Evolutionary conservation across 2,888 invertebrate genomes (phyloP).

Genomic region (Heteromyza rotundicornis): DNA sequence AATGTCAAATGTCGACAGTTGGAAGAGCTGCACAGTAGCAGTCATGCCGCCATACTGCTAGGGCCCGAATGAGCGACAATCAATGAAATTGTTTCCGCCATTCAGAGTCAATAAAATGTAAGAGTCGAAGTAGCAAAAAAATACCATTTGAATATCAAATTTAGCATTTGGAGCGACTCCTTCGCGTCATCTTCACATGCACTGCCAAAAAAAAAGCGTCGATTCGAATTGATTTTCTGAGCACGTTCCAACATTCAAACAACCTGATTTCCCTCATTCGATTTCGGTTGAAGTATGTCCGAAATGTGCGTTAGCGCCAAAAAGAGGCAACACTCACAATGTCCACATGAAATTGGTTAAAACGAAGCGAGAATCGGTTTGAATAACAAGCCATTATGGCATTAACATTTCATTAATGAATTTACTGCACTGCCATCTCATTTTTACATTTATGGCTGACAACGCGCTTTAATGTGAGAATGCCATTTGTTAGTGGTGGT

Average conservation of each 20-base stretch:
- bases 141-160: neutral
- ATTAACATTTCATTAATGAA: neutral
- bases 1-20: slow-evolving; percentile 40
- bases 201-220: too few species aligned
- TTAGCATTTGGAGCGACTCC: too few species aligned
- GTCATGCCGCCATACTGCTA: neutral
- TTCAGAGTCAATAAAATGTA: slow-evolving; percentile 30
- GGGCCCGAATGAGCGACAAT: neutral
- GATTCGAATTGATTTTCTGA: slow-evolving; percentile 30
- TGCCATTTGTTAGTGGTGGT: too few species aligned
- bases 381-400: too few species aligned
- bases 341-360: too few species aligned
- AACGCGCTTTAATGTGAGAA: too few species aligned
- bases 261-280: slow-evolving; percentile 43
- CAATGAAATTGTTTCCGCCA: slow-evolving; percentile 38
- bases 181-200: too few species aligned
- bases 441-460: neutral
- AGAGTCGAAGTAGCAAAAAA: slow-evolving; percentile 11
- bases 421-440: slow-evolving; percentile 12
- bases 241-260: slow-evolving; percentile 40
- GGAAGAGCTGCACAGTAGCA: too few species aligned
- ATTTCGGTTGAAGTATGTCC: neutral
- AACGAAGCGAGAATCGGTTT: too few species aligned
- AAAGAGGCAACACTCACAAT: neutral
- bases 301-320: neutral